Evolutionary conservation across 1,140 invertebrate species (phyloP), one percentile per base, ranked within the genome.

Genomic region (Monomorium pharaonis): DNA sequence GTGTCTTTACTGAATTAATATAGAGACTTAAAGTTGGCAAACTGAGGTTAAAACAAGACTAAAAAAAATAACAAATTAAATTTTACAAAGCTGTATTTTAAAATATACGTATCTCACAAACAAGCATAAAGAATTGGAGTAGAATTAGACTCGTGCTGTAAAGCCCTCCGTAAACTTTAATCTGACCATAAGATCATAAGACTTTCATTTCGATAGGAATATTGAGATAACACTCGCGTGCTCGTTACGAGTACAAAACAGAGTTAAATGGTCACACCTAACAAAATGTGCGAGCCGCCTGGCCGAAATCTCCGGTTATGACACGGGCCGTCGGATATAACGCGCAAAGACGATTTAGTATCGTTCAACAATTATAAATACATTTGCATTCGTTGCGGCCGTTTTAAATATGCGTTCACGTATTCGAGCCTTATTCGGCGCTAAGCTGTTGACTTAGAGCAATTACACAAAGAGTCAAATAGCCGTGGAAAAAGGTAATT

Each of bases 361-460:
- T 85, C 74, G 62, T 70, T n/a, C 30, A 16, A 33, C 77, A 72
- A 88, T 89, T 89, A 89, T 76, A 89, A 89, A 90, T 89, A 69
- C 75, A 58, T 62, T 58, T 37, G 54, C 88, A 87, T 89, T 87
- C 56, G 85, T 84, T 77, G 30, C 67, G 63, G 74, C 84, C 76
- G 54, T 65, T 51, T 42, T 30, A 30, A 89, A 78, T 78, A 63
- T 74, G 63, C 63, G 78, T 81, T 72, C 47, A 33, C 14, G 78
- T 84, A 70, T 37, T 16, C 16, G 7, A 54, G 49, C 21, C 42
- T 78, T 49, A 78, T 77, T 77, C 60, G 81, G 88, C 56, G 74
- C 49, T 63, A 44, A 75, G 27, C 51, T 85, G 67, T 60, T 56
- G 21, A 76, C 78, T 62, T 76, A 30, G 60, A 70, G 72, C 81